phyloP scores from a whole-genome alignment of 2,797 vertebrate species.

The Pteronotus mesoamericanus region DNA sequence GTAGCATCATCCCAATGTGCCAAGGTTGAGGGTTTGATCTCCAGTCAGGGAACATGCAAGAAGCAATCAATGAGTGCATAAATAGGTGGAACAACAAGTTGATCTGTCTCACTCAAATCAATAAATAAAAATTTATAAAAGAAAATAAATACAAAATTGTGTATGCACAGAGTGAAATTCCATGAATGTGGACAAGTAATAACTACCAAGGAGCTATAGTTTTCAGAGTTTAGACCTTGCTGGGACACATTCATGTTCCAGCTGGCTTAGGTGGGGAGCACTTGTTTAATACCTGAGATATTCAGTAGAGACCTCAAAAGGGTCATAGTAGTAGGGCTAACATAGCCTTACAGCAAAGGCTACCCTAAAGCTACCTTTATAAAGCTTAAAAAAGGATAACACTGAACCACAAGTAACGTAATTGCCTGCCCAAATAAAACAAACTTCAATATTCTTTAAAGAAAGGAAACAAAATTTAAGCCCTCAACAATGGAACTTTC shows the following conservation, averaged over 20 bases:
- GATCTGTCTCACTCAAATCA: not conserved
- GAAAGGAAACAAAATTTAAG: conserved; percentile 4
- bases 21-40: not conserved
- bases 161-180: not conserved
- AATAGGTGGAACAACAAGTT: not conserved
- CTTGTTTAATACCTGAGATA: not conserved
- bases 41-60: not conserved
- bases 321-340: not conserved
- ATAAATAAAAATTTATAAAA: not conserved
- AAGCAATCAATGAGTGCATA: not conserved
- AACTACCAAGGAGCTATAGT: not conserved
- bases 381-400: not conserved
- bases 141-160: not conserved
- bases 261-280: not conserved
- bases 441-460: not conserved
- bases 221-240: not conserved
- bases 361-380: not conserved
- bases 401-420: not conserved
- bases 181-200: not conserved
- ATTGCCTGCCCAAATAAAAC: not conserved
- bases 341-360: not conserved
- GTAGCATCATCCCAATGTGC: not conserved
- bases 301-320: not conserved
- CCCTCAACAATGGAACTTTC: not conserved
- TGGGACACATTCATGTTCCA: not conserved